Conservation (phyloP, 2,888 invertebrate species). For the Troglohyphantes excavatus region DNA sequence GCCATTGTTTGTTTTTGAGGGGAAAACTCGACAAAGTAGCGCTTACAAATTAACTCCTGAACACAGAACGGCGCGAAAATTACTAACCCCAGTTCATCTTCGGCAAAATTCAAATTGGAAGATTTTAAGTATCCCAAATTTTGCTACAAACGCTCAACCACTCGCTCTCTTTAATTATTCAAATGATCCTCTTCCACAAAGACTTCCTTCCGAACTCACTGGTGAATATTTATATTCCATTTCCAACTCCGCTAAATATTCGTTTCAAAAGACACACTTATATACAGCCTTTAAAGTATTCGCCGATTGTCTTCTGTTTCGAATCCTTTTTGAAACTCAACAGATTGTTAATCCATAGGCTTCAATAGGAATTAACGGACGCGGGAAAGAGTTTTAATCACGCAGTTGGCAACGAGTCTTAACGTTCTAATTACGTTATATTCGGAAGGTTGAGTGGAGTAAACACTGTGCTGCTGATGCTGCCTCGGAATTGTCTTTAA, state of each 20-base stretch:
- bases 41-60: constrained; percentile 25
- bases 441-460: constrained; percentile 35
- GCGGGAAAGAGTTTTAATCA: constrained; percentile 77
- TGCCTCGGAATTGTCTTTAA: constrained; percentile 72
- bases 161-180: constrained; percentile 72
- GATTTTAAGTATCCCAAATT: constrained; percentile 56
- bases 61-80: constrained; percentile 15
- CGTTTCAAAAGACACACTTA: background rate
- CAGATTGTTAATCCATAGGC: constrained; percentile 77
- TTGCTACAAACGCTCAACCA: constrained; percentile 18
- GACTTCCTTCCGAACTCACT: constrained; percentile 11
- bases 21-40: background rate
- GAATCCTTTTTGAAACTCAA: constrained; percentile 75
- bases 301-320: constrained; percentile 59
- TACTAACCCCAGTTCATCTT: background rate
- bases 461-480: background rate
- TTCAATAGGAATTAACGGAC: constrained; percentile 66
- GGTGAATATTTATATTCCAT: constrained; percentile 64
- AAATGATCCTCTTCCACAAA: constrained; percentile 57
- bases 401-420: constrained; percentile 69
- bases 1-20: constrained; percentile 25
- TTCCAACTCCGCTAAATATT: background rate
- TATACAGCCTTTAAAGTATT: constrained; percentile 19
- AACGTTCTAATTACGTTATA: constrained; percentile 77
- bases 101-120: constrained; percentile 55